Evolutionary conservation across 2,888 invertebrate genomes (phyloP), one percentile per base, ranked within the genome.

Genomic region (Dasypogon diadema): DNA sequence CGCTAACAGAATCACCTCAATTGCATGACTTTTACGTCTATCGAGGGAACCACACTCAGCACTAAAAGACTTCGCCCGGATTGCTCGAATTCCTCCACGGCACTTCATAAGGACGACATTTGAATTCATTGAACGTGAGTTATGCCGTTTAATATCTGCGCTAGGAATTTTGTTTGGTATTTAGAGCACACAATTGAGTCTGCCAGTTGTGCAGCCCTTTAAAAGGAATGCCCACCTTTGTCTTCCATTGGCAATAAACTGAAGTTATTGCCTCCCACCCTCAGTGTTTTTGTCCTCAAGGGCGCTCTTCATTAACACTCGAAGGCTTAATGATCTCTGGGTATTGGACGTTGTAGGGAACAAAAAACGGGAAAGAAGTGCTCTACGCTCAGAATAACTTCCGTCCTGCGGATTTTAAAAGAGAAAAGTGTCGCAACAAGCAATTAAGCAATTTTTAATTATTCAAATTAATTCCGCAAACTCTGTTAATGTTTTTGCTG

Each of bases 101-200:
- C 60, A 30, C 30, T 65, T 63, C 46, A 46, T 14, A 10, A 51
- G 18, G 76, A 10, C 30, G 37, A 24, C 37, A 68, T 75, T 75
- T 54, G 65, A 77, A 75, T 74, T 75, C 75, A 55, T 37, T 68
- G 75, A 70, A 75, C 73, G 77, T 56, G 58, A 75, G 63, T 60
- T 75, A 73, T 73, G 54, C 42, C 16, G 51, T 72, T 77, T 75
- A 48, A 73, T 68, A 75, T 48, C 65, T 34, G 46, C 14, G 58
- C 21, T 18, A 74, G 48, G 77, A 77, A 77, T 75, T 73, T 77
- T 73, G 73, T 73, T 74, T 77, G 73, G 54, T 56, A 48, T 72
- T 70, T 70, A 46, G 30, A 63, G 65, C 51, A 34, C 51, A 24
- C 51, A 24, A 65, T 65, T 65, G 65, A 10, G 48, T n/a, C 63